phyloP scores from a whole-genome alignment of 2,113 vertebrate genomes.

The Trogon surrucura region DNA sequence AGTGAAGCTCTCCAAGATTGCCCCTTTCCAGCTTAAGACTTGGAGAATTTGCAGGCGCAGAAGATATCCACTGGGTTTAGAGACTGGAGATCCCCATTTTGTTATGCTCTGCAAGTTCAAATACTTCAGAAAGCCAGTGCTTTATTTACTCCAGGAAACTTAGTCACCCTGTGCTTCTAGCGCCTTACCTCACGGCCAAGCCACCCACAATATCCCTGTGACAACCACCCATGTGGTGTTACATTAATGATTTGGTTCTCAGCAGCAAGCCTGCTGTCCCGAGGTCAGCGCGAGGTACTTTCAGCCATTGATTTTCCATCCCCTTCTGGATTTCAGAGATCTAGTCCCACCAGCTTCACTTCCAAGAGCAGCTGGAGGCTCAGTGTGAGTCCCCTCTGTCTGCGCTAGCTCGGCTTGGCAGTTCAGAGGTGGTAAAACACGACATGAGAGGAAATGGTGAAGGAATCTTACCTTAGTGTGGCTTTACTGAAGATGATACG shows the following conservation, averaged over 20 bases:
- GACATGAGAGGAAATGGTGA: background rate
- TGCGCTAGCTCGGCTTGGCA: background rate
- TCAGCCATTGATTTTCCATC: background rate
- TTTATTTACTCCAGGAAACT: slow-evolving; percentile 37
- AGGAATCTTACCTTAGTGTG: background rate
- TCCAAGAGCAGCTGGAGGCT: background rate
- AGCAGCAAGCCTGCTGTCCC: background rate
- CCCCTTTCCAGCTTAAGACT: background rate
- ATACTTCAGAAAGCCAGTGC: background rate
- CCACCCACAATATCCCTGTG: background rate
- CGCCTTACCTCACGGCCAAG: background rate
- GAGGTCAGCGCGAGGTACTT: background rate
- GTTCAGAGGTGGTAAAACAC: background rate
- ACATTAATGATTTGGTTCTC: background rate
- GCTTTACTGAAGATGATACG: background rate
- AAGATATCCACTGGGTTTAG: background rate
- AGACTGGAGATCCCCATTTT: background rate
- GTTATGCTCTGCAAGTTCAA: background rate
- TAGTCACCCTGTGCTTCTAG: background rate
- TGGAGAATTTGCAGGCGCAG: background rate
- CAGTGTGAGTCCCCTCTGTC: background rate
- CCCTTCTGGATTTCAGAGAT: background rate
- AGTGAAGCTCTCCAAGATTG: slow-evolving; percentile 29
- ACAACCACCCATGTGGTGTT: background rate
- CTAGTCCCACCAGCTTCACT: background rate